Evolutionary conservation across 2,113 vertebrate species (phyloP).

Genomic region (Sarotherodon lohbergeri): DNA sequence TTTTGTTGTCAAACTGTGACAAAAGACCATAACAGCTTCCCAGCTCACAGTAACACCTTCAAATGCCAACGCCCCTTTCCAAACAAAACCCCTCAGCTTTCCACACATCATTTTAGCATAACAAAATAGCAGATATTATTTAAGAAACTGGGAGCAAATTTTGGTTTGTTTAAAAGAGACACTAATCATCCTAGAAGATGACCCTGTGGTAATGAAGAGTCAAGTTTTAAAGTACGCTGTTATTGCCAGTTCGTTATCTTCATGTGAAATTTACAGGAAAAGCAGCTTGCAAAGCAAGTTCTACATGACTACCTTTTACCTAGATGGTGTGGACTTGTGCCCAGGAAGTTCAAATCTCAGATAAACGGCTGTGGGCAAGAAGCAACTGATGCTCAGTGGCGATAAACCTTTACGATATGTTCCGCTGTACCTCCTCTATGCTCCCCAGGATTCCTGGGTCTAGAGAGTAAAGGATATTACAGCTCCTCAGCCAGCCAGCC

Average conservation of each 20-base stretch:
- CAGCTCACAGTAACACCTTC: neutral
- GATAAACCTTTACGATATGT: slow-evolving; percentile 49
- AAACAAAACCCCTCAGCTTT: neutral
- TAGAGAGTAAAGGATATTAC: slow-evolving; percentile 48
- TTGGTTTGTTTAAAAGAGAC: neutral
- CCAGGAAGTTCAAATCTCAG: slow-evolving; percentile 52
- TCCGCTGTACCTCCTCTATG: slow-evolving; percentile 17
- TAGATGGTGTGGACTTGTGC: slow-evolving; percentile 31
- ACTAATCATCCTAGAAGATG: neutral
- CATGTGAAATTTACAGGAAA: neutral
- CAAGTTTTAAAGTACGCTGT: neutral
- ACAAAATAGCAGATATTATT: neutral
- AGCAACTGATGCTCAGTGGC: slow-evolving; percentile 29
- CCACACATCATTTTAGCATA: neutral
- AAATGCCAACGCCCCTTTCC: neutral
- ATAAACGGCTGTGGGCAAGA: slow-evolving; percentile 35
- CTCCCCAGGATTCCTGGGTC: slow-evolving; percentile 38
- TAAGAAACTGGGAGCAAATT: neutral
- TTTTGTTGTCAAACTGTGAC: neutral
- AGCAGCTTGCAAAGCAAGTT: neutral
- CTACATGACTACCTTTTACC: slow-evolving; percentile 5
- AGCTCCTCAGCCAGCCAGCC: slow-evolving; percentile 3
- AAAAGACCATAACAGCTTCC: neutral
- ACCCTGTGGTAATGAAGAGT: neutral
- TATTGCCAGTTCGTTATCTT: neutral